A percentile compares a stretch with the other conserved stretches of the same genome.
Evolutionary conservation across 2,113 vertebrate species (phyloP).

Genomic region (Thunnus maccoyii): DNA sequence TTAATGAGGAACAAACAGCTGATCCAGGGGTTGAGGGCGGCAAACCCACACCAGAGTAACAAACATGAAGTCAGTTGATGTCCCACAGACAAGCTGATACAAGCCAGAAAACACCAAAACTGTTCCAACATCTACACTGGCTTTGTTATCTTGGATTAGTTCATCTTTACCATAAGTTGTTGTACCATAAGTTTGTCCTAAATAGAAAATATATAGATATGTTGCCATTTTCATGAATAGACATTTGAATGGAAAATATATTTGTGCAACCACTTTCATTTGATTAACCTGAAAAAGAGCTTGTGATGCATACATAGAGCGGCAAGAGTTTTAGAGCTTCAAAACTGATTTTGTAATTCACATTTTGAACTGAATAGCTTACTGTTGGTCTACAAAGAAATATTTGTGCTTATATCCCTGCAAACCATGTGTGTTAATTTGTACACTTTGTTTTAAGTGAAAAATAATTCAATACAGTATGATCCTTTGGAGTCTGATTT

Average conservation of each 20-base stretch:
- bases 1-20: slow-evolving; percentile 41
- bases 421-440: background rate
- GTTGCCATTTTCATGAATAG: too few species aligned
- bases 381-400: background rate
- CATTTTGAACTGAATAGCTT: too few species aligned
- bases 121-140: background rate
- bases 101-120: background rate
- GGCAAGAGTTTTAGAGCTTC: too few species aligned
- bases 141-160: background rate
- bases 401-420: background rate
- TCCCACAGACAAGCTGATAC: background rate
- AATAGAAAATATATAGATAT: too few species aligned
- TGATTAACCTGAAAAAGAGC: too few species aligned
- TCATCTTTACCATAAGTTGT: background rate
- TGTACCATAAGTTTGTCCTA: too few species aligned
- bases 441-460: too few species aligned
- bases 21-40: background rate
- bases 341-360: too few species aligned
- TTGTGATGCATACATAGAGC: too few species aligned
- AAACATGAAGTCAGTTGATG: background rate
- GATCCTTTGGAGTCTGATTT: background rate
- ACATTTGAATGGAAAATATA: too few species aligned
- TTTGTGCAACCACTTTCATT: too few species aligned
- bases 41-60: background rate
- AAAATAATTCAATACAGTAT: background rate